Percentiles rank a stretch among this genome's conserved stretches.
Conservation (phyloP, 2,113 vertebrate genomes). For the Pontoporia blainvillei region DNA sequence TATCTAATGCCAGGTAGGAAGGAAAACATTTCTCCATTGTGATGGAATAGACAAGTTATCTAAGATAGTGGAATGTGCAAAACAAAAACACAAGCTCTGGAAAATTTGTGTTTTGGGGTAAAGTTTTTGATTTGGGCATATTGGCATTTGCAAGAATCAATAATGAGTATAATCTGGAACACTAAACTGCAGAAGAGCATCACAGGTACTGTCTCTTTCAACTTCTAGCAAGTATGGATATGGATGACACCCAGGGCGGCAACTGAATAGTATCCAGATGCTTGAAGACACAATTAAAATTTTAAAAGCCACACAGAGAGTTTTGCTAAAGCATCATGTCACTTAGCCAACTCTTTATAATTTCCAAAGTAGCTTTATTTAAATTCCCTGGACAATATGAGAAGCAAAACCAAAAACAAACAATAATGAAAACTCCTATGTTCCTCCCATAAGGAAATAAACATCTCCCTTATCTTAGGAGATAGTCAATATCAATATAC, state of each 20-base stretch:
- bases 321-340: conserved; percentile 11
- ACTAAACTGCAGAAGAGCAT: neutral
- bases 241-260: neutral
- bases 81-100: neutral
- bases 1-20: conserved; percentile 47
- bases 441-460: neutral
- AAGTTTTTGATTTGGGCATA: neutral
- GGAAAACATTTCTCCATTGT: conserved; percentile 18
- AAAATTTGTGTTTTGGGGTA: neutral
- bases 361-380: neutral
- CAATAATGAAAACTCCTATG: neutral
- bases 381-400: neutral
- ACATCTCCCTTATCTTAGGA: neutral
- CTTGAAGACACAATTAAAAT: conserved; percentile 31
- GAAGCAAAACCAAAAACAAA: neutral
- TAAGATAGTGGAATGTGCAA: conserved; percentile 7
- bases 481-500: neutral
- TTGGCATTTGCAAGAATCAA: conserved; percentile 2
- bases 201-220: neutral
- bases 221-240: neutral
- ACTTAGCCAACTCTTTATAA: neutral
- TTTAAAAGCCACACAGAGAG: neutral
- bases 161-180: neutral
- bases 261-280: neutral
- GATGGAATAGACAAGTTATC: conserved; percentile 27